These are phyloP conservation scores for Hydractinia echinata DNA, from an alignment of 30 jellyfish, hydroid and myxozoan species.

Conservation along the genomic window DNA sequence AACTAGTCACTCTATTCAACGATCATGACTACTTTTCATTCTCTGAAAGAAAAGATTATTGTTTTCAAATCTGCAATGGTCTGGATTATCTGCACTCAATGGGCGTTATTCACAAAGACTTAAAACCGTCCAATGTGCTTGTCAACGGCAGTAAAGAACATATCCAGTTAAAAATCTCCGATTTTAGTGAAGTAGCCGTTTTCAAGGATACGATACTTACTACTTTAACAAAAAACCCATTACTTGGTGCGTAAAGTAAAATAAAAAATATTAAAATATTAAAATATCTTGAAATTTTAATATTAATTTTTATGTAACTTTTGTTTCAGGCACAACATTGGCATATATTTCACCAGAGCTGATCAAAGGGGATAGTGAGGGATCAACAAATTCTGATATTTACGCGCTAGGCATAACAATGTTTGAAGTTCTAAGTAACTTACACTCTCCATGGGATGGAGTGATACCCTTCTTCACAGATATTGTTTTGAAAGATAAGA, in stretches of 20 bases:
- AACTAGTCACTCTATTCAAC: slow-evolving; percentile 17
- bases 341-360: slow-evolving; percentile 31
- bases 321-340: slow-evolving; percentile 14
- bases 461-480: slow-evolving; percentile 17
- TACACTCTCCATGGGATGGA: slow-evolving; percentile 27
- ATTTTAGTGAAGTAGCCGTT: no score
- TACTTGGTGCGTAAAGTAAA: no score
- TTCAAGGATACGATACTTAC: no score
- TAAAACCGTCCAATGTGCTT: slow-evolving; percentile 28
- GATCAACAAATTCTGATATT: slow-evolving; percentile 16
- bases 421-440: slow-evolving; percentile 5
- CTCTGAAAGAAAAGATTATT: slow-evolving; percentile 11
- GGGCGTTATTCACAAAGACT: slow-evolving; percentile 26
- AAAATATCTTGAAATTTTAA: no score
- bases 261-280: no score
- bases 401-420: slow-evolving; percentile 23
- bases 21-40: slow-evolving; percentile 16
- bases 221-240: no score
- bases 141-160: slow-evolving; percentile 22
- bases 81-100: not conserved
- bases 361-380: not conserved
- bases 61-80: slow-evolving; percentile 5
- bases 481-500: slow-evolving; percentile 1
- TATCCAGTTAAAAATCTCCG: slow-evolving; percentile 14
- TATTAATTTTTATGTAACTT: no score